phyloP scores from a whole-genome alignment of 1,140 invertebrate species.

The Lepidurus couesii region DNA sequence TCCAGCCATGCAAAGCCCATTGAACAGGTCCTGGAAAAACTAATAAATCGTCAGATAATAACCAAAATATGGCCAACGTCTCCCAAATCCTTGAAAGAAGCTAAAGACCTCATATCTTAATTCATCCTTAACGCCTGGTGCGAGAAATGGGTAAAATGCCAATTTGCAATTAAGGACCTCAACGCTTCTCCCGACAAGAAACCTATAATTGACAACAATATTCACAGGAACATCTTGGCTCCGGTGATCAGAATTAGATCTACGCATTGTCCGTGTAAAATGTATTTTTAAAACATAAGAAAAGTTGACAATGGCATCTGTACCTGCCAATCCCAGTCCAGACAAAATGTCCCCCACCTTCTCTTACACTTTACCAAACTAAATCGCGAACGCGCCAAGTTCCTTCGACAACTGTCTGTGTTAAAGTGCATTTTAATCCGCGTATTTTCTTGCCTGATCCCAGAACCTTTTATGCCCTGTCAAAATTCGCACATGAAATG shows the following conservation, averaged over 20 bases:
- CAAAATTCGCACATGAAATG: neutral
- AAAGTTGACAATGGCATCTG: neutral
- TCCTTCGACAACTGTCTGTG: neutral
- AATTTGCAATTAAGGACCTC: neutral
- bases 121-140: slow-evolving; percentile 4
- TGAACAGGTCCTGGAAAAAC: neutral
- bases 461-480: neutral
- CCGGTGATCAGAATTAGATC: neutral
- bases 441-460: neutral
- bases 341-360: neutral
- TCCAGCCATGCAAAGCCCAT: neutral
- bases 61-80: neutral
- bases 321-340: neutral
- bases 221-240: neutral
- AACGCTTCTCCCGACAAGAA: neutral
- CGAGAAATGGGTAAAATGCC: neutral
- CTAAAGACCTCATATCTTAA: neutral
- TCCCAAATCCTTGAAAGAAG: neutral
- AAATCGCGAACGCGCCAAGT: neutral
- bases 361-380: neutral
- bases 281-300: neutral
- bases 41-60: no score
- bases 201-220: neutral
- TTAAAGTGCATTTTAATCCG: neutral
- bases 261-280: neutral